A percentile compares a stretch with the other conserved stretches of the same genome.
phyloP scores from a whole-genome alignment of 2,113 vertebrate genomes.

The Ageneiosus marmoratus region DNA sequence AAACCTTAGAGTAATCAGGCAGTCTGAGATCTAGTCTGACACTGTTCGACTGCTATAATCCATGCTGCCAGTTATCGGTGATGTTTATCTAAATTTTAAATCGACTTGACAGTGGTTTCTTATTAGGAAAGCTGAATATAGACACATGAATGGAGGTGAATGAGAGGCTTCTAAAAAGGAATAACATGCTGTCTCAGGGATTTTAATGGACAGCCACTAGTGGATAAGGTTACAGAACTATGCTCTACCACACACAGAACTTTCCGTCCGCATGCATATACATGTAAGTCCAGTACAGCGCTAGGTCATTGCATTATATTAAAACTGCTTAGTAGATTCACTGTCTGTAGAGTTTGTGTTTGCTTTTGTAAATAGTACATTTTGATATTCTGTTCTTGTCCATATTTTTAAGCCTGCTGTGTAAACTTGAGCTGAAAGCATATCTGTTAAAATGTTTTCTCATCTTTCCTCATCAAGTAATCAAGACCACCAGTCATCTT shows the following conservation, averaged over 20 bases:
- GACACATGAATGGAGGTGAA: slow-evolving; percentile 40
- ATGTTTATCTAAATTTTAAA: slow-evolving; percentile 43
- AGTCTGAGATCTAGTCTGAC: slow-evolving; percentile 2
- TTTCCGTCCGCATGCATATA: slow-evolving; percentile 25
- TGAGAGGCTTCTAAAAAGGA: slow-evolving; percentile 51
- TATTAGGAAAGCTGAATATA: slow-evolving; percentile 45
- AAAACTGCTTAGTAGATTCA: not conserved
- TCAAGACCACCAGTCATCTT: not conserved
- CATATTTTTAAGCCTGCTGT: not conserved
- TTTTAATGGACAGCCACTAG: slow-evolving; percentile 66
- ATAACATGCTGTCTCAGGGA: slow-evolving; percentile 58
- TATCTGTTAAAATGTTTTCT: not conserved
- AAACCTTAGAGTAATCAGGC: not conserved
- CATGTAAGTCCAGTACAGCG: not conserved
- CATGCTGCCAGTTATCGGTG: not conserved
- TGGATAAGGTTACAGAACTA: slow-evolving; percentile 59
- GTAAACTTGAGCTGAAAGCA: not conserved
- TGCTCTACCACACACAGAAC: slow-evolving; percentile 50
- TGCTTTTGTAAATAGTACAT: not conserved
- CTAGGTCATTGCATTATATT: not conserved
- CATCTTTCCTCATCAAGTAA: not conserved
- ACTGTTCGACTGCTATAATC: not conserved
- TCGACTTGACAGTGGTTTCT: slow-evolving; percentile 26
- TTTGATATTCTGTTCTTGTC: not conserved
- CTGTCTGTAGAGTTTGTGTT: not conserved